phyloP scores from a whole-genome alignment of 2,888 invertebrate genomes.

The Dermolepida albohirtum region DNA sequence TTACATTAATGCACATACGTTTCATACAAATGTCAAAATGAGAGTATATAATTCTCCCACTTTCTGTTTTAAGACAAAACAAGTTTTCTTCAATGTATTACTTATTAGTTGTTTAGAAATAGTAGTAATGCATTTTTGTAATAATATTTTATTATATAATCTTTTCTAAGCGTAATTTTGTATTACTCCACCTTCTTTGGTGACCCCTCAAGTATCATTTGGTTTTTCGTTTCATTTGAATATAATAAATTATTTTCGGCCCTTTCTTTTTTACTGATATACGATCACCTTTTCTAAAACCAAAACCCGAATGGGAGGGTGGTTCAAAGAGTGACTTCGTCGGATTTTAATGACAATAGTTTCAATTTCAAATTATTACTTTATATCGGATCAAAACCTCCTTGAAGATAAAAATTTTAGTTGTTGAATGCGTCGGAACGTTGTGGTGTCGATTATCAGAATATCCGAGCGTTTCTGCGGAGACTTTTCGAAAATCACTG shows the following conservation, averaged over 20 bases:
- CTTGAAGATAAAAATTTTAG: too few species aligned
- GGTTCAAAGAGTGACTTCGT: too few species aligned
- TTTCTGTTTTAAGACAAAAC: constrained; percentile 31
- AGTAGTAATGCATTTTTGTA: constrained; percentile 46
- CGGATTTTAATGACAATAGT: too few species aligned
- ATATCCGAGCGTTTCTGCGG: too few species aligned
- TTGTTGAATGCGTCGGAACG: too few species aligned
- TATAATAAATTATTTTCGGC: constrained; percentile 7
- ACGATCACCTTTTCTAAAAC: too few species aligned
- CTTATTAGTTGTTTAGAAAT: constrained; percentile 44
- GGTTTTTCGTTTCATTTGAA: not conserved
- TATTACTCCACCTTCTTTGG: constrained; percentile 28
- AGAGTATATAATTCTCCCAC: constrained; percentile 36
- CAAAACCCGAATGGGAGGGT: too few species aligned
- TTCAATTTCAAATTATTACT: too few species aligned
- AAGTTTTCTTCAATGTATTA: constrained; percentile 44
- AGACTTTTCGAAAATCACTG: too few species aligned
- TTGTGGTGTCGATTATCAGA: too few species aligned
- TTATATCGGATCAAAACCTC: too few species aligned
- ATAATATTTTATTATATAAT: constrained; percentile 47
- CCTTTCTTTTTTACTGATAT: too few species aligned
- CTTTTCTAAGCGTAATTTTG: constrained; percentile 46
- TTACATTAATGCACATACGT: constrained; percentile 42
- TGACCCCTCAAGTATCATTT: not conserved
- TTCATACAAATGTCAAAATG: constrained; percentile 19